Percentiles rank a stretch among this genome's conserved stretches.
Conservation (phyloP, 2,888 invertebrate genomes). For the Agapostemon virescens region DNA sequence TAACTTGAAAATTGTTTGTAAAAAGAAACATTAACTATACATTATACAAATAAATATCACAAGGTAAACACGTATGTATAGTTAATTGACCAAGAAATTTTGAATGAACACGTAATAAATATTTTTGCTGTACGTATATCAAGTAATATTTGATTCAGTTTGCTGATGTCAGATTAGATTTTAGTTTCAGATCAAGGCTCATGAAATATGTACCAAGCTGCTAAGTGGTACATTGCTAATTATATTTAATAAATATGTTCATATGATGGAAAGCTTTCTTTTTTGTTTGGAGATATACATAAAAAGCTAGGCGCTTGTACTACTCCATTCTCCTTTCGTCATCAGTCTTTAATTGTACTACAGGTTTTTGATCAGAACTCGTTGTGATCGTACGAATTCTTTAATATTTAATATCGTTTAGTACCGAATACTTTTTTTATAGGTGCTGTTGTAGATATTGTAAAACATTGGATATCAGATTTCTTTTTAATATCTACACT, state of each 20-base stretch:
- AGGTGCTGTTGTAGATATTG: constrained; percentile 39
- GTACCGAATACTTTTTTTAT: constrained; percentile 41
- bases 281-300: constrained; percentile 42
- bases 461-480: constrained; percentile 63
- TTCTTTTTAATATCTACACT: constrained; percentile 56
- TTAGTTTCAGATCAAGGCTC: constrained; percentile 32
- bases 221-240: constrained; percentile 55
- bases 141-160: constrained; percentile 64
- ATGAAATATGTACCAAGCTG: constrained; percentile 40
- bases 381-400: constrained; percentile 30
- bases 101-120: constrained; percentile 54
- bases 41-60: constrained; percentile 45
- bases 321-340: constrained; percentile 50
- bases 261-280: constrained; percentile 20
- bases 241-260: constrained; percentile 36
- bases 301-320: constrained; percentile 57
- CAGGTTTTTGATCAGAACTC: constrained; percentile 51
- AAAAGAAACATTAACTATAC: constrained; percentile 20
- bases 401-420: constrained; percentile 42
- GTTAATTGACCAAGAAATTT: constrained; percentile 54
- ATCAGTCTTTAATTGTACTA: constrained; percentile 68
- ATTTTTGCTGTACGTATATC: constrained; percentile 39
- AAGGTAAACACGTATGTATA: constrained; percentile 47
- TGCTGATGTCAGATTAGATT: constrained; percentile 44
- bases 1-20: constrained; percentile 22